Base-by-base conservation (phyloP, 1,140 invertebrate species). In the Drosophila kohkoa region DNA sequence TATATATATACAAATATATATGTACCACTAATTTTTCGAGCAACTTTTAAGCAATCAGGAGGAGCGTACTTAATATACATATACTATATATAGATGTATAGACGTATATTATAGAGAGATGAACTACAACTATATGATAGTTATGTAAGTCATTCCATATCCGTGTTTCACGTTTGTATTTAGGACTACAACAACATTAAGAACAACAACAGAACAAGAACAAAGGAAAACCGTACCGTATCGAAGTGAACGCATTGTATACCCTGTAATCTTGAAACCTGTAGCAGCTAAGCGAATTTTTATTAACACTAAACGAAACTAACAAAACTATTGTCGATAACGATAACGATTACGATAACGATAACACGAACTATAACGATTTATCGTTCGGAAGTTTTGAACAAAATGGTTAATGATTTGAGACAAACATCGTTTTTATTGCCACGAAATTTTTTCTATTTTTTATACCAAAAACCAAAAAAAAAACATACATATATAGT, bases 391-490 rank as follows among this genome's bases (percentile, higher is more conserved):
- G 2, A 38, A 3, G 8, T 43, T 43, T 43, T 43, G 41, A 43
- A 25, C 20, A 25, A 41, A 67, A n/a, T 45, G 49, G 35, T 35
- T 49, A 57, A 57, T 72, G 45, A 76, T 76, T 72, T 76, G 68
- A 62, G 77, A 70, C 70, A 76, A 86, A 77, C 62, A 38, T 52
- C 52, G 70, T 86, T 86, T 87, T 83, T 83, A 88, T 88, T 88
- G 85, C 79, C 75, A 89, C 80, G 54, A 87, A 90, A 90, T 90
- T 82, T 90, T 90, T 90, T 90, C 87, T 90, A 90, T 90, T 90
- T 90, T 90, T 91, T 90, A 90, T 90, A 90, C 88, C 88, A 83
- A 88, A 64, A 90, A 90, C 85, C 32, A 57, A 57, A 57, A 57
- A 16, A 38, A 41, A 41, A 20, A 2, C 20, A 13, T 13, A 13